phyloP scores from a whole-genome alignment of 2,113 vertebrate species.

The Atlantisia rogersi region DNA sequence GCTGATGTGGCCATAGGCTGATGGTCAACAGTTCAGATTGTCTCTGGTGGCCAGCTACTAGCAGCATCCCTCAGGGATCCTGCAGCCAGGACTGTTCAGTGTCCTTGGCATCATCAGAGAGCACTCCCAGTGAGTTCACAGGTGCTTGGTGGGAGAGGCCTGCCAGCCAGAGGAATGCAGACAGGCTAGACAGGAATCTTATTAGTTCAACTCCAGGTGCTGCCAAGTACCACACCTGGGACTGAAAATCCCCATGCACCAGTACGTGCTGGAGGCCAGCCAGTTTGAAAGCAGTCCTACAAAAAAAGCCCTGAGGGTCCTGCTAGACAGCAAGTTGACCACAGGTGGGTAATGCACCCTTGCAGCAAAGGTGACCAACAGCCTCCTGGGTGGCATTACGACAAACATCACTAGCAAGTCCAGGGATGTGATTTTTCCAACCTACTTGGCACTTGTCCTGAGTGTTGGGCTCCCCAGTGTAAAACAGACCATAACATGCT shows the following conservation, averaged over 20 bases:
- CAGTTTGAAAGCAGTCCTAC: neutral
- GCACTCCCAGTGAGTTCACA: neutral
- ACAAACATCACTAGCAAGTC: neutral
- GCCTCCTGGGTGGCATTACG: neutral
- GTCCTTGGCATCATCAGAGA: neutral
- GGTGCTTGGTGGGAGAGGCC: neutral
- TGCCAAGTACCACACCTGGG: neutral
- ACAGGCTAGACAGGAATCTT: neutral
- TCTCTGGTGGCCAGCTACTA: neutral
- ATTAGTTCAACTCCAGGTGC: neutral
- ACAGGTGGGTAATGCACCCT: neutral
- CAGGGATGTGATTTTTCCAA: neutral
- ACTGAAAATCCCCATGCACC: neutral
- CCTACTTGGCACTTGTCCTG: neutral
- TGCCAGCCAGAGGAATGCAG: neutral
- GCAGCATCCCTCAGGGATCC: neutral
- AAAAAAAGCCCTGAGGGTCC: neutral
- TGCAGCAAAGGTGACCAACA: neutral
- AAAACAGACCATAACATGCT: rapidly evolving
- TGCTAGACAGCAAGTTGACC: neutral
- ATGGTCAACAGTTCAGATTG: neutral
- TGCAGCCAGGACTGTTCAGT: neutral
- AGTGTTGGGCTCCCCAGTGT: neutral
- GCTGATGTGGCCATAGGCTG: neutral
- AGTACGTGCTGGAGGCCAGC: neutral